A percentile compares a stretch with the other conserved stretches of the same genome.
Conservation (phyloP, 2,888 invertebrate species). For the Tryphoninae sp. region DNA sequence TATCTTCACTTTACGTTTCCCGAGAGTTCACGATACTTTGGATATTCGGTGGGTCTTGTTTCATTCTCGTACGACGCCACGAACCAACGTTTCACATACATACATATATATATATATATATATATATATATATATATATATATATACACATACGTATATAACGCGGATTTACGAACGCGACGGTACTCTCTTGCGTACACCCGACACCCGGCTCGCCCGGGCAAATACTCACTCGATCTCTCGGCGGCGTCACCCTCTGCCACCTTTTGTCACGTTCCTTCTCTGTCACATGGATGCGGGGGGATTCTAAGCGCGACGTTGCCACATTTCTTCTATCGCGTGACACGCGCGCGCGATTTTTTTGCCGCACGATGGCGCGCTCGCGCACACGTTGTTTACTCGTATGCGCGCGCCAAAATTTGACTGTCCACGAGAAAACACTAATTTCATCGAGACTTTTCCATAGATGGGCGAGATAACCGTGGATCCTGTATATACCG, state of each 20-base stretch:
- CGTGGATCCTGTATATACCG: not conserved
- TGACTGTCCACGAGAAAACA: not conserved
- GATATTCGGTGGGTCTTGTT: not conserved
- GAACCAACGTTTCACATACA: constrained; percentile 22
- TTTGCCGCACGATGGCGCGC: constrained; percentile 54
- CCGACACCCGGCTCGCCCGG: constrained; percentile 79
- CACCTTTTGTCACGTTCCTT: constrained; percentile 80
- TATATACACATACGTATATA: constrained; percentile 62
- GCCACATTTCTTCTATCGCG: constrained; percentile 68
- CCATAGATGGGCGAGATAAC: too few species aligned
- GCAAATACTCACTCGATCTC: constrained; percentile 77
- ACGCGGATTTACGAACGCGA: constrained; percentile 54
- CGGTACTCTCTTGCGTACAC: constrained; percentile 63
- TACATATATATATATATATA: constrained; percentile 58
- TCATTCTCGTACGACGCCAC: constrained; percentile 64
- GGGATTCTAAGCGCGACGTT: constrained; percentile 70
- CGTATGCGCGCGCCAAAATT: constrained; percentile 64
- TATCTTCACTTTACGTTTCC: constrained; percentile 9
- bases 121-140: constrained; percentile 30
- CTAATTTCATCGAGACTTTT: too few species aligned
- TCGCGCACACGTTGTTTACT: constrained; percentile 65
- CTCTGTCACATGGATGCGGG: constrained; percentile 80
- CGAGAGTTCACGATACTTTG: constrained; percentile 1
- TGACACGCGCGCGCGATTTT: constrained; percentile 6
- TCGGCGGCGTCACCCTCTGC: constrained; percentile 79